phyloP scores from a whole-genome alignment of 2,113 vertebrate genomes.

The Hippocampus mohnikei region DNA sequence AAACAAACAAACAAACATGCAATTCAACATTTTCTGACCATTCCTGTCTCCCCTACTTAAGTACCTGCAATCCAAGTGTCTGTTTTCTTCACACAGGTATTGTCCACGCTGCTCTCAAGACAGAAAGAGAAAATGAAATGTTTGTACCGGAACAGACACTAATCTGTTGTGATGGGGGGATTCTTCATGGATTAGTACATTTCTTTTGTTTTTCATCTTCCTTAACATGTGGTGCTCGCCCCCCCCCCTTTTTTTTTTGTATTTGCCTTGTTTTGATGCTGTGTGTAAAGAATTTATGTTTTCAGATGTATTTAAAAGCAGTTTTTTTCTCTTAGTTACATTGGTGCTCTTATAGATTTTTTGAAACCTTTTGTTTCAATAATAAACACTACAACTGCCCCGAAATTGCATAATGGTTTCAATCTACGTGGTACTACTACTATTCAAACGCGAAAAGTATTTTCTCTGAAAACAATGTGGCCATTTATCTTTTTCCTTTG shows the following conservation, averaged over 20 bases:
- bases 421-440: conserved; percentile 31
- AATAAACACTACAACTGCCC: conserved; percentile 65
- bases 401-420: conserved; percentile 27
- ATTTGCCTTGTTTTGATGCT: conserved; percentile 57
- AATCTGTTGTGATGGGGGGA: conserved; percentile 26
- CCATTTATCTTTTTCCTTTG: conserved; percentile 29
- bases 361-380: conserved; percentile 44
- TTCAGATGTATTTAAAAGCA: conserved; percentile 62
- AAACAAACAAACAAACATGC: too few species aligned
- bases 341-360: conserved; percentile 57
- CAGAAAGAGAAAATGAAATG: conserved; percentile 72
- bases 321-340: conserved; percentile 34
- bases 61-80: background rate
- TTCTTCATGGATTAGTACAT: conserved; percentile 50
- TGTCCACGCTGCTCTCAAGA: conserved; percentile 78
- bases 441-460: conserved; percentile 33
- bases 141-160: conserved; percentile 37
- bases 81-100: conserved; percentile 59
- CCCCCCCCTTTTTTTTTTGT: conserved; percentile 58
- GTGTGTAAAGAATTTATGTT: conserved; percentile 47
- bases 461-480: conserved; percentile 28
- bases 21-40: background rate
- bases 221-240: conserved; percentile 66
- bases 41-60: background rate
- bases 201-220: conserved; percentile 47